These are phyloP conservation scores for Gadopsis marmoratus DNA, from an alignment of 2,797 vertebrate genomes.

Conservation along the genomic window DNA sequence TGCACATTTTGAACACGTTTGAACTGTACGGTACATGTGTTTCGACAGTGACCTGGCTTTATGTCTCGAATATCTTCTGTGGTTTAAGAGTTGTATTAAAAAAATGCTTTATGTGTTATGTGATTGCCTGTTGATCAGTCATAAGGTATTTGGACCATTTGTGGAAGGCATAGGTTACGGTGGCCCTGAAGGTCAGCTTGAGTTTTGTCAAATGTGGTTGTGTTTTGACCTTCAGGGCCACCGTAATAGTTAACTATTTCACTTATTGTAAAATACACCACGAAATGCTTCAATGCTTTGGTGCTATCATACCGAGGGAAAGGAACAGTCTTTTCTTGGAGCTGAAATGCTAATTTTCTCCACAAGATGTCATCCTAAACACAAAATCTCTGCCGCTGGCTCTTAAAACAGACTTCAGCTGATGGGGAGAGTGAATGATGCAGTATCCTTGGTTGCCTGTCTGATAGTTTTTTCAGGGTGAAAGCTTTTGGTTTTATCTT, in stretches of 20 bases:
- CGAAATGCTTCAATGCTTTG: neutral
- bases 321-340: neutral
- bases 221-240: no score
- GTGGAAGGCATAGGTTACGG: neutral
- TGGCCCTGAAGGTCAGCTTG: no score
- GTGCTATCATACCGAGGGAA: no score
- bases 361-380: constrained; percentile 81
- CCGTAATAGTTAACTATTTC: neutral
- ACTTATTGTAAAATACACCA: neutral
- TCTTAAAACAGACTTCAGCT: constrained; percentile 29
- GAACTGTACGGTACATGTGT: neutral
- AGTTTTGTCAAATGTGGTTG: no score
- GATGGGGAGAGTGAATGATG: constrained; percentile 63
- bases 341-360: constrained; percentile 53
- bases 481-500: constrained; percentile 64
- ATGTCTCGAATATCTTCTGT: neutral
- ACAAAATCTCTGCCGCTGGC: constrained; percentile 43
- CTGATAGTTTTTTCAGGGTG: constrained; percentile 48
- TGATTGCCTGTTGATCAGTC: neutral
- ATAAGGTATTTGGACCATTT: neutral
- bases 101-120: neutral
- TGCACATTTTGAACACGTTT: neutral
- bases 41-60: neutral
- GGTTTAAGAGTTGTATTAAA: neutral
- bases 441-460: constrained; percentile 54